These are phyloP conservation scores for Trichonephila inaurata DNA, from an alignment of 1,140 invertebrate genomes.

Conservation along the genomic window DNA sequence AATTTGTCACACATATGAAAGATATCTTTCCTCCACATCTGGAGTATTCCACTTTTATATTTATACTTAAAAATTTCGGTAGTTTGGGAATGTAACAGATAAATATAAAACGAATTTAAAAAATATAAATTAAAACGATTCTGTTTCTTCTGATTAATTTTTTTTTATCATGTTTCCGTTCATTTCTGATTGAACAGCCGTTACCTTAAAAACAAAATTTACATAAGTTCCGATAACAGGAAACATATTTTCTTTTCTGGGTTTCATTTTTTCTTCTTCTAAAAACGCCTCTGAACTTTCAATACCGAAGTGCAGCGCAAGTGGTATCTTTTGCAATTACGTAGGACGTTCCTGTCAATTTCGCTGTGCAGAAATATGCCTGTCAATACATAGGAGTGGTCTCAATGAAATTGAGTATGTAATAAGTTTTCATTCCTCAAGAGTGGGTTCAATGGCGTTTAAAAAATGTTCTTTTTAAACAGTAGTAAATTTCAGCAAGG, in stretches of 20 bases:
- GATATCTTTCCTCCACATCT: background rate
- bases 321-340: slow-evolving; percentile 2
- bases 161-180: no score
- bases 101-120: background rate
- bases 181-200: background rate
- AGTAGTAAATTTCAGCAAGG: background rate
- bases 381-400: background rate
- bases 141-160: background rate
- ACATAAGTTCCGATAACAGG: background rate
- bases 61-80: no score
- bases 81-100: no score
- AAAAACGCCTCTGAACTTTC: background rate
- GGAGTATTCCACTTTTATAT: no score
- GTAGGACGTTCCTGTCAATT: background rate
- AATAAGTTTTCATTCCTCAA: background rate
- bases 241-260: background rate
- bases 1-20: background rate
- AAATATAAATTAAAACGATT: background rate
- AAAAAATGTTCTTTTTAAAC: background rate
- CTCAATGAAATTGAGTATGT: background rate
- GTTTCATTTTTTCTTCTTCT: background rate
- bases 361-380: background rate
- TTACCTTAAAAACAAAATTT: background rate
- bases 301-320: background rate
- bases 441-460: background rate